Percentiles rank a stretch among this genome's conserved stretches.
Conservation (phyloP, 2,113 vertebrate genomes). For the Mustela nigripes region DNA sequence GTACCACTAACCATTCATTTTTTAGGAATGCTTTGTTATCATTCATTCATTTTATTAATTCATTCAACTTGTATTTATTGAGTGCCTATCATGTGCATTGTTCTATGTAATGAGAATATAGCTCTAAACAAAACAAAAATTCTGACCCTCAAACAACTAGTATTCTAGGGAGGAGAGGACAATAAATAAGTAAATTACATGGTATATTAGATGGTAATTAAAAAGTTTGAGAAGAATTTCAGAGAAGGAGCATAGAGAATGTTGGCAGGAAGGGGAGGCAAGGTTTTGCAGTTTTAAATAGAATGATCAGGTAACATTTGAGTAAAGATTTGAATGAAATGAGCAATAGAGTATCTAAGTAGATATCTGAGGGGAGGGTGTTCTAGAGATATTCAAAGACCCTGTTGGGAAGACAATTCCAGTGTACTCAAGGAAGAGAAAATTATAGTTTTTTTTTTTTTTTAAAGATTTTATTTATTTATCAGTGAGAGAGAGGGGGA, state of each 20-base stretch:
- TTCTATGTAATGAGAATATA: background rate
- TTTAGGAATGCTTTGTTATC: background rate
- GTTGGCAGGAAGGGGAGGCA: background rate
- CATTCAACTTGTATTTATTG: background rate
- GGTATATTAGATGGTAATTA: background rate
- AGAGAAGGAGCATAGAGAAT: background rate
- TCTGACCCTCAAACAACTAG: background rate
- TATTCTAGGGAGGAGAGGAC: background rate
- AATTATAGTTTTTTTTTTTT: background rate
- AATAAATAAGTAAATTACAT: background rate
- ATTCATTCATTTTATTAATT: conserved; percentile 9
- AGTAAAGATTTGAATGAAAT: conserved; percentile 15
- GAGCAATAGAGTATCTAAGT: background rate
- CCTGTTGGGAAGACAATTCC: background rate
- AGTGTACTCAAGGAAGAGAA: background rate
- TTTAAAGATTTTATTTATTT: too few species aligned
- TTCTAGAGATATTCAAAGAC: background rate
- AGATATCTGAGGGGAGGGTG: background rate
- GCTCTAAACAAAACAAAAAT: conserved; percentile 32
- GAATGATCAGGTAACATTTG: background rate
- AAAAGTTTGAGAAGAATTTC: background rate
- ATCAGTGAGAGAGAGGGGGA: too few species aligned
- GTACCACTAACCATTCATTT: background rate
- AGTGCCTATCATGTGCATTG: background rate
- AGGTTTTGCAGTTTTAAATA: background rate